Evolutionary conservation across 2,113 vertebrate species (phyloP).

Genomic region (Sturnira hondurensis): DNA sequence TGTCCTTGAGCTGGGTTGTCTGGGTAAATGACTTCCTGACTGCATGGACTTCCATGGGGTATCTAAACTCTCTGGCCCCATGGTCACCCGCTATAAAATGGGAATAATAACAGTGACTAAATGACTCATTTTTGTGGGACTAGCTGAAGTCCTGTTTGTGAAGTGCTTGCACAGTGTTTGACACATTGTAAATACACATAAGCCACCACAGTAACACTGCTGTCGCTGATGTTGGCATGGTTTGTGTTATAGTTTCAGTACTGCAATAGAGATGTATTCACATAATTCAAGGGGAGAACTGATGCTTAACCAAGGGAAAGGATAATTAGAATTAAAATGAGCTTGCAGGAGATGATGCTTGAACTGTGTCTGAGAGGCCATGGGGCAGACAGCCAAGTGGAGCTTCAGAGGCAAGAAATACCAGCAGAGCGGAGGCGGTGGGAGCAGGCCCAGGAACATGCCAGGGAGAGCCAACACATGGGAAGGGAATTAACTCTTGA

Average conservation of each 20-base stretch:
- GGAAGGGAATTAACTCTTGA: background rate
- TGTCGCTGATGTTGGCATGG: rapidly evolving
- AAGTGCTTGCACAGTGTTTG: background rate
- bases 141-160: background rate
- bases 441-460: background rate
- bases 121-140: background rate
- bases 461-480: background rate
- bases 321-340: background rate
- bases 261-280: background rate
- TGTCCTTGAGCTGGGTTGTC: too few species aligned
- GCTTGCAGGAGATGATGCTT: background rate
- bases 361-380: background rate
- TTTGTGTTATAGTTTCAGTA: background rate
- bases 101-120: background rate
- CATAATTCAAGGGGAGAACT: background rate
- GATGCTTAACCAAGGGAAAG: background rate
- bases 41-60: background rate
- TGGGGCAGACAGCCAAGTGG: background rate
- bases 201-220: background rate
- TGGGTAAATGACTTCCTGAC: background rate
- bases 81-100: background rate
- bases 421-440: background rate
- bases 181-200: background rate
- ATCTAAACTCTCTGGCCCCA: background rate
- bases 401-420: background rate